Base-by-base conservation (phyloP, 2,113 vertebrate genomes). In the Microcebus lehilahytsara region DNA sequence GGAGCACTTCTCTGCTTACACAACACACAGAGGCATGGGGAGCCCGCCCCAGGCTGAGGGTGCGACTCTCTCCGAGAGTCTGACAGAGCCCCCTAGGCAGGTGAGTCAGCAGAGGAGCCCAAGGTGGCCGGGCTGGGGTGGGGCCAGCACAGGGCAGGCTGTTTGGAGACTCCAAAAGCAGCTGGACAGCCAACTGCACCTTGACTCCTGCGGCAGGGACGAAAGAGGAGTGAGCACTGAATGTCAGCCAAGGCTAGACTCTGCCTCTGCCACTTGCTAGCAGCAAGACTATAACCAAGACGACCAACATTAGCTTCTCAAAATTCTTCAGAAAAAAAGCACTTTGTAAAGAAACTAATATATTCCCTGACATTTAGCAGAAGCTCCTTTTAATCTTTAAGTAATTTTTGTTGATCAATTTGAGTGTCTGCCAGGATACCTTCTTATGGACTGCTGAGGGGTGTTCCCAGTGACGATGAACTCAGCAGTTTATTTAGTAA, bases 1-100 rank as follows among this genome's bases (percentile, higher is more conserved):
- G 97, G 91, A 85, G 96, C 93, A 77, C 34, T 96, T 96, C 97
- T 97, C 93, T 81, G 95, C 97, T 98, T 97, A 98, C 96, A 96
- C 97, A 96, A 93, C 97, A 91, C 23, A 14, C 85, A 74, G 85
- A 98, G 96, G 93, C 92, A 96, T 85, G 17, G 56, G 96, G 96
- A 96, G 98, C 56, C n/a, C 19, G 97, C 83, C 51, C 60, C 42
- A 66, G 32, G 10, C 77, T 56, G 3, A 11, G 34, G 51, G 19
- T 51, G 10, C 0, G 11, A 30, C 11, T 56, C 34, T 53, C 51
- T n/a, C 9, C 3, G 9, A 20, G 17, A 34, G 17, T 71, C 42
- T 30, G 64, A 14, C 34, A 9, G 30, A 5, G 25, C 62, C 89
- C 60, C 19, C 71, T 30, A 6, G 20, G 17, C 53, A 32, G 51